These are phyloP conservation scores for Meteorus colon DNA, from an alignment of 2,888 invertebrate species.

Conservation along the genomic window DNA sequence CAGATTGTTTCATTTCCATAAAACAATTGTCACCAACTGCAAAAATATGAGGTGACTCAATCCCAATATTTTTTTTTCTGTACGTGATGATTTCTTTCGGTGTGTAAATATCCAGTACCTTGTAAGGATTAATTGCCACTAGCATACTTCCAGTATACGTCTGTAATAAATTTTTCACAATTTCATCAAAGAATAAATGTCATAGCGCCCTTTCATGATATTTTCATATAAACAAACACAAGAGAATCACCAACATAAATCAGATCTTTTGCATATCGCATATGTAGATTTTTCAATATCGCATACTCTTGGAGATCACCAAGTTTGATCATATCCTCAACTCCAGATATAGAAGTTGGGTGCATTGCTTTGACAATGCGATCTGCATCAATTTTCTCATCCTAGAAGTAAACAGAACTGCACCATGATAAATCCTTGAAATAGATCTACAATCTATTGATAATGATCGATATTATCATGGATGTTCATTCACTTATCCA, in stretches of 20 bases:
- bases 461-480: too few species aligned
- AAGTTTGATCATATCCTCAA: slow-evolving; percentile 96
- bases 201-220: too few species aligned
- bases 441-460: too few species aligned
- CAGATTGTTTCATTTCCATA: slow-evolving; percentile 83
- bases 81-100: slow-evolving; percentile 90
- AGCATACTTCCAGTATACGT: slow-evolving; percentile 96
- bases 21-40: slow-evolving; percentile 95
- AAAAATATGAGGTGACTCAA: slow-evolving; percentile 95
- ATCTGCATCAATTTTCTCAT: slow-evolving; percentile 69
- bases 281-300: slow-evolving; percentile 91
- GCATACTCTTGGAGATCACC: slow-evolving; percentile 97
- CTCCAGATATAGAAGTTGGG: slow-evolving; percentile 84
- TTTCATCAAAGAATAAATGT: too few species aligned
- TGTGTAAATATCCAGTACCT: slow-evolving; percentile 95
- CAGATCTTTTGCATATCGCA: slow-evolving; percentile 88
- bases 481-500: too few species aligned
- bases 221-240: too few species aligned
- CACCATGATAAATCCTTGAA: too few species aligned
- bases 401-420: slow-evolving; percentile 39
- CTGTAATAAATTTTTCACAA: slow-evolving; percentile 75
- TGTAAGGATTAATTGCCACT: slow-evolving; percentile 96
- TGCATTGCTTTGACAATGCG: slow-evolving; percentile 84
- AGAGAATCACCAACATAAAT: slow-evolving; percentile 89
- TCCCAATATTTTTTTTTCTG: slow-evolving; percentile 86